Conservation (phyloP, 2,888 invertebrate species). For the Dynastes tityus region DNA sequence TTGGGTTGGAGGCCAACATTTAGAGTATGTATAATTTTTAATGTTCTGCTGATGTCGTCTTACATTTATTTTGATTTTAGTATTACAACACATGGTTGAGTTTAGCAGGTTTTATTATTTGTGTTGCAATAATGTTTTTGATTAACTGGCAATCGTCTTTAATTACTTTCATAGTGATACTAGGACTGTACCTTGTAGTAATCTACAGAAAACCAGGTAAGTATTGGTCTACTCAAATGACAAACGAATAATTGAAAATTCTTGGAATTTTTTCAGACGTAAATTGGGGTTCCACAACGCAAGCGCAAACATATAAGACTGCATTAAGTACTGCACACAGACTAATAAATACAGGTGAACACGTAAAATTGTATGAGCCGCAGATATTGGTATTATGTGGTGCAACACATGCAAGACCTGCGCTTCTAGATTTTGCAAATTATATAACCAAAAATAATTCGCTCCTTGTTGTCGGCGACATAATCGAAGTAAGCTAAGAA, state of each 20-base stretch:
- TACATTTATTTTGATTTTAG: constrained; percentile 71
- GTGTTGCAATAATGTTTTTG: constrained; percentile 93
- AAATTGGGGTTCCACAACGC: constrained; percentile 98
- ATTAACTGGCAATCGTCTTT: constrained; percentile 95
- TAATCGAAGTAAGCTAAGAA: constrained; percentile 78
- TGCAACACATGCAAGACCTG: constrained; percentile 87
- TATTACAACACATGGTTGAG: constrained; percentile 96
- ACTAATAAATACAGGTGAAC: constrained; percentile 89
- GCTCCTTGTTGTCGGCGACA: constrained; percentile 91
- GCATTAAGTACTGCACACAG: constrained; percentile 89
- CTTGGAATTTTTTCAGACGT: constrained; percentile 76
- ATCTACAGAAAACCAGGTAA: constrained; percentile 93
- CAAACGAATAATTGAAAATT: neutral
- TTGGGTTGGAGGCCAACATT: constrained; percentile 94
- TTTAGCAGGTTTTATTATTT: constrained; percentile 85
- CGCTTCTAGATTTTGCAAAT: constrained; percentile 91
- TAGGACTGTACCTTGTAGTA: constrained; percentile 92
- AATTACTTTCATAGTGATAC: constrained; percentile 90
- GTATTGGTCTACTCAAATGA: neutral
- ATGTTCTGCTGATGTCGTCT: too few relatives aligned
- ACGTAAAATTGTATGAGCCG: constrained; percentile 98
- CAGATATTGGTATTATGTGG: constrained; percentile 92
- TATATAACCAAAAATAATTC: constrained; percentile 94
- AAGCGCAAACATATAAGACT: constrained; percentile 95
- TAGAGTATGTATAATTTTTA: constrained; percentile 74